Evolutionary conservation across 1,140 invertebrate species (phyloP).

Genomic region (Diabrotica undecimpunctata): DNA sequence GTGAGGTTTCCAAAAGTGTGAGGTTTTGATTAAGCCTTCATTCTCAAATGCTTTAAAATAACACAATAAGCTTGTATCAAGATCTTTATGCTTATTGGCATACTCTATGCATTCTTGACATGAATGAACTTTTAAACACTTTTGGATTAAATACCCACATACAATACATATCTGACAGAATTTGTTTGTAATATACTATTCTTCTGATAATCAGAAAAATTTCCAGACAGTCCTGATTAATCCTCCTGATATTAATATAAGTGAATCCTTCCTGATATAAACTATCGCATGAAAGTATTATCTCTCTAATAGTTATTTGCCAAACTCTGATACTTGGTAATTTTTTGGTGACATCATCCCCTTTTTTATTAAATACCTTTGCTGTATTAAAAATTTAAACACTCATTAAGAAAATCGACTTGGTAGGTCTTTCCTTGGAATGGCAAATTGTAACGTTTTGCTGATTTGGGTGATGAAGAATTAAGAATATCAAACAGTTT

Average conservation of each 20-base stretch:
- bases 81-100: too few relatives aligned
- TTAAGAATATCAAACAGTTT: conserved; percentile 36
- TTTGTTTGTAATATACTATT: too few relatives aligned
- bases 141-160: too few relatives aligned
- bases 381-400: neutral
- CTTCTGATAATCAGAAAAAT: neutral
- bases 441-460: conserved; percentile 15
- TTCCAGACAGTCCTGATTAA: neutral
- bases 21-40: too few relatives aligned
- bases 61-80: too few relatives aligned
- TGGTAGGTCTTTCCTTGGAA: conserved; percentile 3
- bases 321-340: neutral
- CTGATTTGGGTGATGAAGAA: conserved; percentile 14
- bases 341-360: neutral
- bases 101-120: too few relatives aligned
- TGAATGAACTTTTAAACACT: too few relatives aligned
- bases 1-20: too few relatives aligned
- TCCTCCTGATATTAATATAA: neutral
- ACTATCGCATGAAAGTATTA: neutral
- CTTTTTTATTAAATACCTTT: neutral
- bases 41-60: too few relatives aligned
- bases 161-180: too few relatives aligned
- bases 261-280: neutral
- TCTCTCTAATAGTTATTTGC: neutral
- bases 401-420: neutral